Evolutionary conservation across 92 coral and sea anemone species (phyloP).

Genomic region (Pocillopora meandrina): DNA sequence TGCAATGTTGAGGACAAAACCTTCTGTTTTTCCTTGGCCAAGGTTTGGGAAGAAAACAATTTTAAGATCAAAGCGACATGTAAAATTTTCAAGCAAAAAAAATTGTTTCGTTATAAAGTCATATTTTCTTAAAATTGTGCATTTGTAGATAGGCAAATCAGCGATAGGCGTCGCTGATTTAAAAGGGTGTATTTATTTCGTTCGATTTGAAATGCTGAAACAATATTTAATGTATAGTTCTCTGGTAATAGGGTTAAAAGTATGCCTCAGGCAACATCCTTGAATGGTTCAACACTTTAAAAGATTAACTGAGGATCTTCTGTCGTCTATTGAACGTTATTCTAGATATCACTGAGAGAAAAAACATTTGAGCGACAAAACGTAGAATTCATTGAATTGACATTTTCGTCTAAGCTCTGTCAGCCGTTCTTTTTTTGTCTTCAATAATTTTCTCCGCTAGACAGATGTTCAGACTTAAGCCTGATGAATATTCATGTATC

Average conservation of each 20-base stretch:
- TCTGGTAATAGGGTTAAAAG: not conserved
- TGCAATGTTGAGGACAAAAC: no score
- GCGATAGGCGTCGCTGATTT: not conserved
- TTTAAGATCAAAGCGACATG: no score
- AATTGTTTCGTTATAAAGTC: no score
- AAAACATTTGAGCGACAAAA: not conserved
- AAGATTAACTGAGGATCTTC: not conserved
- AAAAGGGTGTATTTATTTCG: not conserved
- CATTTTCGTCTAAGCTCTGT: not conserved
- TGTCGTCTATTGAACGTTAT: not conserved
- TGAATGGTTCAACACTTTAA: not conserved
- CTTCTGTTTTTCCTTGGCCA: no score
- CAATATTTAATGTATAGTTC: not conserved
- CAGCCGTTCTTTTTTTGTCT: not conserved
- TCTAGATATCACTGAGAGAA: not conserved
- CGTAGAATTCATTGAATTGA: not conserved
- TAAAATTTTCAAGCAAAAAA: no score
- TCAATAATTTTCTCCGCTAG: not conserved
- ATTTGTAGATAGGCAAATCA: no score
- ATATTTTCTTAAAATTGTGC: no score
- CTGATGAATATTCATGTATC: slow-evolving; percentile 28
- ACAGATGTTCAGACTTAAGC: slow-evolving; percentile 16
- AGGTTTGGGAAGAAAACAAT: no score
- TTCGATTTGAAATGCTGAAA: not conserved
- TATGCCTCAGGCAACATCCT: not conserved